These are phyloP conservation scores for Alviniconcha marisindica DNA, from an alignment of 1,140 invertebrate species.

Conservation along the genomic window DNA sequence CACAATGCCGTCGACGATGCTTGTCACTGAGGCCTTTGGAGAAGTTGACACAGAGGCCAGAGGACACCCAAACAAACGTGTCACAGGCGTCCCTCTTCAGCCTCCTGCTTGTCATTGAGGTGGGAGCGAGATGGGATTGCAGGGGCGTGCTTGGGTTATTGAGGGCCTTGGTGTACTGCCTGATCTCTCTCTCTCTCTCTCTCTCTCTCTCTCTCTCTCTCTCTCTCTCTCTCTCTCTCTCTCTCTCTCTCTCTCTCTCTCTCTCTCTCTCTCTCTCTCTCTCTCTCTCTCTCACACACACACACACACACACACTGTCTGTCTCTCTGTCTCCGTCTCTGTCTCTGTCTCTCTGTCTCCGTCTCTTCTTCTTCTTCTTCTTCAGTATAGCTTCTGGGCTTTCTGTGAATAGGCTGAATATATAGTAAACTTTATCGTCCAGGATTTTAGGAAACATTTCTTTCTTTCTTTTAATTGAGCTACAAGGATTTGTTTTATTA, in stretches of 20 bases:
- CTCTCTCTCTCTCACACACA: not conserved
- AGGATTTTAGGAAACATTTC: too few relatives aligned
- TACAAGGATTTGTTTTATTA: too few relatives aligned
- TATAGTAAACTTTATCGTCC: too few relatives aligned
- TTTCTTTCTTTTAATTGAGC: too few relatives aligned
- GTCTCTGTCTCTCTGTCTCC: not conserved
- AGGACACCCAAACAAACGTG: slow-evolving; percentile 15
- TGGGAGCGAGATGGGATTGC: not conserved
- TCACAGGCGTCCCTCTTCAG: not conserved
- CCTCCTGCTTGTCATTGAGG: not conserved
- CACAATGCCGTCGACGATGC: too few relatives aligned
- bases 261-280: not conserved
- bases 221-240: slow-evolving; percentile 5
- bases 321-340: not conserved
- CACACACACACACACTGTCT: not conserved
- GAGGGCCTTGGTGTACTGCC: not conserved
- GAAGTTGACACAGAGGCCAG: not conserved
- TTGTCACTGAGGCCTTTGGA: not conserved
- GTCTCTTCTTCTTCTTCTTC: not conserved
- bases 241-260: not conserved
- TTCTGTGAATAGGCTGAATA: too few relatives aligned
- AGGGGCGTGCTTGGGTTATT: not conserved
- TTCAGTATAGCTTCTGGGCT: not conserved
- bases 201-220: slow-evolving; percentile 1
- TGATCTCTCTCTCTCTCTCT: slow-evolving; percentile 7